phyloP scores from a whole-genome alignment of 2,888 invertebrate genomes.

The Lasius platythorax region DNA sequence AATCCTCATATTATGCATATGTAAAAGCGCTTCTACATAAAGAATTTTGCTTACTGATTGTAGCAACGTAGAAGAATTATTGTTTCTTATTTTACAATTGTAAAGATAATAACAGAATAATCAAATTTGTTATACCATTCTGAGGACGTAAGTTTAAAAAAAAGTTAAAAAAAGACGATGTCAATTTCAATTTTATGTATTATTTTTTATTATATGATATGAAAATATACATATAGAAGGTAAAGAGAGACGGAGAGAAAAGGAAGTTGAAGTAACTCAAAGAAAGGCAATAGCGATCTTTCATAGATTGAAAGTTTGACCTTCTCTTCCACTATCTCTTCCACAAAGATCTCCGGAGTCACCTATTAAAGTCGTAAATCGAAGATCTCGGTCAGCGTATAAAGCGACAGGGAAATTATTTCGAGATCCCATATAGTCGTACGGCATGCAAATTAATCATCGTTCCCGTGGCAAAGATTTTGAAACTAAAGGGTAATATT shows the following conservation, averaged over 20 bases:
- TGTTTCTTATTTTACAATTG: background rate
- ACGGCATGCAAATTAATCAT: slow-evolving; percentile 1
- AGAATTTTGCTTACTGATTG: background rate
- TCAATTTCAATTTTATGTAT: background rate
- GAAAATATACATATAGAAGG: background rate
- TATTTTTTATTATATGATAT: slow-evolving; percentile 17
- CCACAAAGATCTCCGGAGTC: slow-evolving; percentile 8
- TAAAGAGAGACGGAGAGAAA: slow-evolving; percentile 6
- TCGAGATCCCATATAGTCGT: slow-evolving; percentile 15
- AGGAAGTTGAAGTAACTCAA: slow-evolving; percentile 39
- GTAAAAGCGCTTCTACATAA: background rate
- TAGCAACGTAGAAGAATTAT: background rate
- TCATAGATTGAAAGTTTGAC: slow-evolving; percentile 32
- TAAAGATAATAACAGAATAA: background rate
- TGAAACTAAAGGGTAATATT: slow-evolving; percentile 28
- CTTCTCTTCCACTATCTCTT: slow-evolving; percentile 8
- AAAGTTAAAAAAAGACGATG: background rate
- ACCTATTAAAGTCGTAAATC: slow-evolving; percentile 37
- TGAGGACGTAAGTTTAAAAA: background rate
- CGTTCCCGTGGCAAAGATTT: slow-evolving; percentile 1
- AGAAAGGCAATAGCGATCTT: slow-evolving; percentile 12
- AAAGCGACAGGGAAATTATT: slow-evolving; percentile 36
- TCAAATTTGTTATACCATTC: background rate
- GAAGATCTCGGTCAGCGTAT: background rate
- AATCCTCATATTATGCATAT: background rate